These are phyloP conservation scores for Plebejus anna DNA, from an alignment of 2,888 invertebrate species.

Conservation along the genomic window DNA sequence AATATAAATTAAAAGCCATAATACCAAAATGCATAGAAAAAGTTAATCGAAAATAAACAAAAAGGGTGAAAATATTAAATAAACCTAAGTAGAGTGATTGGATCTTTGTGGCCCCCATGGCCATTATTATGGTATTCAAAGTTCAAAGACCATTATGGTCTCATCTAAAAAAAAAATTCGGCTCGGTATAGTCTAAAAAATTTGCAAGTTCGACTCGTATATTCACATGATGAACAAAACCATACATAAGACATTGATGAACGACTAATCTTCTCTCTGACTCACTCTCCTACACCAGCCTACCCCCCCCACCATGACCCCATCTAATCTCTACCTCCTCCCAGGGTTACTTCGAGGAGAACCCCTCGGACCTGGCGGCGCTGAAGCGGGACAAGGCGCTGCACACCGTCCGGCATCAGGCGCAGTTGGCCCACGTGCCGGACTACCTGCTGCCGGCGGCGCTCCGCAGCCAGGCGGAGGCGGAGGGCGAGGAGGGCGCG, in stretches of 20 bases:
- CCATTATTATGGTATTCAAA: too few relatives aligned
- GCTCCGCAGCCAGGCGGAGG: constrained; percentile 82
- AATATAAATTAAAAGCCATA: too few relatives aligned
- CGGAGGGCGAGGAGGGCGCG: constrained; percentile 66
- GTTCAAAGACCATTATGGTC: too few relatives aligned
- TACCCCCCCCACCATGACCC: not conserved
- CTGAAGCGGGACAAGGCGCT: constrained; percentile 91
- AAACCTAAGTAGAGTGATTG: too few relatives aligned
- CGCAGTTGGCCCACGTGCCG: constrained; percentile 94
- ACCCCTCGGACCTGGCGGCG: constrained; percentile 92
- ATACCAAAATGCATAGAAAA: too few relatives aligned
- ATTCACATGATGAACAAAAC: constrained; percentile 52
- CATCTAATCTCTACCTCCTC: not conserved
- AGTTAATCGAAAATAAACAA: too few relatives aligned
- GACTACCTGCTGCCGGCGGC: constrained; percentile 93
- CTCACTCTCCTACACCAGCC: too few relatives aligned
- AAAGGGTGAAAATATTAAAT: too few relatives aligned
- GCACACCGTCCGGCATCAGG: constrained; percentile 90
- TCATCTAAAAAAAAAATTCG: too few relatives aligned
- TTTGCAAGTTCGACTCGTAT: too few relatives aligned
- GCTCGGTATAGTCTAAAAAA: too few relatives aligned
- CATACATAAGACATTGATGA: constrained; percentile 65
- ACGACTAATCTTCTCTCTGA: constrained; percentile 79
- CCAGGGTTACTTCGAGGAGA: constrained; percentile 94
- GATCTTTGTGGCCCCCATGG: too few relatives aligned